Evolutionary conservation across 1,140 invertebrate species (phyloP).

Genomic region (Babylonia areolata): DNA sequence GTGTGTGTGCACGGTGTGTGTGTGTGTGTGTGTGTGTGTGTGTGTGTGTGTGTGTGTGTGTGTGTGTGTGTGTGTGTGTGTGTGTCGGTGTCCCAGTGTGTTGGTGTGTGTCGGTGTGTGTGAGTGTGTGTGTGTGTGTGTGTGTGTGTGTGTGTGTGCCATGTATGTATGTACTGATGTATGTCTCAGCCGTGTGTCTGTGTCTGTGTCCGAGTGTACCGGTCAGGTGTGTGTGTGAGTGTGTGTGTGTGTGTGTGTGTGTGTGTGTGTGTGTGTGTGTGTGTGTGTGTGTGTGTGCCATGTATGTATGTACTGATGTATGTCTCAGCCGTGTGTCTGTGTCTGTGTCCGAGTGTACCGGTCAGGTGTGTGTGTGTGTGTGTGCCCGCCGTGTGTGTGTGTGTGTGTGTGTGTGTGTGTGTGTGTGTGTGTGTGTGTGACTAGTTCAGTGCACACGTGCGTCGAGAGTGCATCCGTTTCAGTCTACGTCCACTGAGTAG

Average conservation of each 20-base stretch:
- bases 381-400: not conserved
- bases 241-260: slow-evolving; percentile 18
- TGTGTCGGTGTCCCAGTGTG: no score
- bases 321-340: not conserved
- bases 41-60: not conserved
- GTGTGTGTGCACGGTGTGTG: no score
- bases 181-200: not conserved
- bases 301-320: no score
- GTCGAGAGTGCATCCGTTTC: no score
- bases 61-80: no score
- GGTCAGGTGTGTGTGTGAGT: not conserved
- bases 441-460: no score
- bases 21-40: not conserved
- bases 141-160: not conserved
- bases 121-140: slow-evolving; percentile 21
- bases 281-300: not conserved
- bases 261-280: slow-evolving; percentile 21
- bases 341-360: not conserved
- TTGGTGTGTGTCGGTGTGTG: no score
- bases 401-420: not conserved
- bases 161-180: no score
- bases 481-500: no score
- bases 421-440: not conserved
- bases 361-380: not conserved
- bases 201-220: not conserved